Conservation (phyloP, 2,888 invertebrate genomes). For the Temnothorax rugatulus region DNA sequence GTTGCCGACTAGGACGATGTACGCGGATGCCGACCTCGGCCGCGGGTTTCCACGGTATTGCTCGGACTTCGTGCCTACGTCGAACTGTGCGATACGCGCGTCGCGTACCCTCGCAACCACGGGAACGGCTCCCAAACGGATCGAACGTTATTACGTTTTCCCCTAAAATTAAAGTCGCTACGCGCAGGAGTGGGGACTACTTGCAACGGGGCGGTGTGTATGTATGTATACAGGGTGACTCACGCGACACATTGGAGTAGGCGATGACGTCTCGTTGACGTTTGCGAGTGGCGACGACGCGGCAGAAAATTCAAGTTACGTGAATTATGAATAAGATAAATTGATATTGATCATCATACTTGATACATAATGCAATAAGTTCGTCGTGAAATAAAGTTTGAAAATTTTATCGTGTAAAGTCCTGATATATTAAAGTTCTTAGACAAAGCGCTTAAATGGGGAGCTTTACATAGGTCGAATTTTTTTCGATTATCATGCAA, state of each 20-base stretch:
- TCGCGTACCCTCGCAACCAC: not conserved
- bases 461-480: not conserved
- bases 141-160: slow-evolving; percentile 80
- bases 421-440: not conserved
- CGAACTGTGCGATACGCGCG: not conserved
- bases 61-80: not conserved
- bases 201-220: slow-evolving; percentile 36
- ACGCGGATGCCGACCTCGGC: not conserved
- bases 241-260: not conserved
- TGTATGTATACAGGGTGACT: slow-evolving; percentile 48
- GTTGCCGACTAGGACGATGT: not conserved
- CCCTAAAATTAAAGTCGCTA: slow-evolving; percentile 81
- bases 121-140: slow-evolving; percentile 43
- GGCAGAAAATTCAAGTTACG: not conserved
- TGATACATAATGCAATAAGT: not conserved
- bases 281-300: not conserved
- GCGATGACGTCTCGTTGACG: not conserved
- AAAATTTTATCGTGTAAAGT: not conserved
- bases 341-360: not conserved
- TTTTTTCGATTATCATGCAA: not conserved
- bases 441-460: not conserved
- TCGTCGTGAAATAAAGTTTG: not conserved
- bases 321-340: not conserved
- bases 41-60: not conserved
- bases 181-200: slow-evolving; percentile 56